Evolutionary conservation across 1,140 invertebrate species (phyloP), one percentile per base, ranked within the genome.

Genomic region (Diachasma alloeum): DNA sequence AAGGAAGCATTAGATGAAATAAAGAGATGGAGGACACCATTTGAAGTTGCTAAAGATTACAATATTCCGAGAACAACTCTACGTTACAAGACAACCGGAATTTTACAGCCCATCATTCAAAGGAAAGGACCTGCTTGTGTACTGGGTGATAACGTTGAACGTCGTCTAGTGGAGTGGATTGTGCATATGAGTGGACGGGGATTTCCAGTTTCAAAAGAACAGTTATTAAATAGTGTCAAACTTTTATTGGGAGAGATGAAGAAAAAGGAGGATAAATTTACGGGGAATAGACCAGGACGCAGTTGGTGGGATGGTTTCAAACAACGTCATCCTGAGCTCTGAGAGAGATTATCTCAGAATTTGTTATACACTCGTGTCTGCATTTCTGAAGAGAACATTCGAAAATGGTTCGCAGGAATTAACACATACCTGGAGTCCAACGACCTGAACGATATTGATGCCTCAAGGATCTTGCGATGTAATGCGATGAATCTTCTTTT

Each of bases 191-290:
- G 78, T 66, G 75, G 84, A 75, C 72, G 74, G 66, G 84, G 84
- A 39, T 84, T 88, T 78, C 85, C 87, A 26, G 56, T 85, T 22
- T 85, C 83, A 31, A 83, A 82, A 82, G 78, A 84, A 31, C 39
- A 81, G 63, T 73, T 89, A 24, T 31, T 82, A 3, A 78, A 84
- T 71, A 86, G 82, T 80, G 84, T 87, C 19, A 66, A 83, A 79
- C 72, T 81, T 68, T 80, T 86, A 48, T 75, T 87, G 24, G 24
- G 24, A 31, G 76, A 76, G 10, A 74, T 81, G 67, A 13, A 83
- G 74, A 81, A 83, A 24, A 81, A 70, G 69, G 22, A 73, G 44
- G 84, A 77, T 56, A 79, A 79, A 39, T 87, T 88, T 66, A 82
- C 46, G 31, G 78, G 85, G 77, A 77, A 77, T 19, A 80, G 78